A percentile compares a stretch with the other conserved stretches of the same genome.
These are phyloP conservation scores for Parelbella ahira DNA, from an alignment of 2,888 invertebrate genomes.

Conservation along the genomic window DNA sequence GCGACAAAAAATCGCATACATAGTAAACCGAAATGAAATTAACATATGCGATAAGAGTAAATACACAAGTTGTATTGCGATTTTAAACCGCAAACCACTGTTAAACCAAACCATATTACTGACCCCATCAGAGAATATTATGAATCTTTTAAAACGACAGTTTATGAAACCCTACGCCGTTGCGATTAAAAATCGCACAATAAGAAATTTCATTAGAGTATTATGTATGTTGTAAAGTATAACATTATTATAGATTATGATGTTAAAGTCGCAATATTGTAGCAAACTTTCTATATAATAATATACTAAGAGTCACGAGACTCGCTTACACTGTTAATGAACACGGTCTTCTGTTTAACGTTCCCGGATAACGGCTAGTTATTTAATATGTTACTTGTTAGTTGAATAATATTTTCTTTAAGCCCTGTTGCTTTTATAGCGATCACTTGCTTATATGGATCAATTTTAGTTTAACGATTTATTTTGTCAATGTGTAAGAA, in stretches of 20 bases:
- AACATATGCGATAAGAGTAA: no score
- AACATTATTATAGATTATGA: not conserved
- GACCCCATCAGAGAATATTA: no score
- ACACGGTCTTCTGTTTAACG: conserved; percentile 5
- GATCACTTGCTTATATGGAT: not conserved
- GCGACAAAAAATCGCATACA: no score
- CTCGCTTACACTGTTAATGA: conserved; percentile 8
- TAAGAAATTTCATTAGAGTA: no score
- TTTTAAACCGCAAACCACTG: conserved; percentile 3
- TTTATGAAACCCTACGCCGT: no score
- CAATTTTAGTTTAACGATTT: no score
- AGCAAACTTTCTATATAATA: not conserved
- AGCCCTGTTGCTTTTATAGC: not conserved
- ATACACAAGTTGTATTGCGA: not conserved
- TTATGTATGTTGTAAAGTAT: no score
- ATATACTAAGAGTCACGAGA: no score
- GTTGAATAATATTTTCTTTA: conserved; percentile 2
- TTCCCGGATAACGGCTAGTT: conserved; percentile 8
- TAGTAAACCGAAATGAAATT: no score
- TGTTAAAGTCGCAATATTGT: not conserved
- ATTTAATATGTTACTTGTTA: conserved; percentile 10
- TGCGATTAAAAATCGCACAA: no score
- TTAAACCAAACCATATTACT: no score
- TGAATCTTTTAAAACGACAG: no score
- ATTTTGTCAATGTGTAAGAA: not conserved